Evolutionary conservation across 1,140 invertebrate genomes (phyloP), one percentile per base, ranked within the genome.

Genomic region (Macrobrachium rosenbergii): DNA sequence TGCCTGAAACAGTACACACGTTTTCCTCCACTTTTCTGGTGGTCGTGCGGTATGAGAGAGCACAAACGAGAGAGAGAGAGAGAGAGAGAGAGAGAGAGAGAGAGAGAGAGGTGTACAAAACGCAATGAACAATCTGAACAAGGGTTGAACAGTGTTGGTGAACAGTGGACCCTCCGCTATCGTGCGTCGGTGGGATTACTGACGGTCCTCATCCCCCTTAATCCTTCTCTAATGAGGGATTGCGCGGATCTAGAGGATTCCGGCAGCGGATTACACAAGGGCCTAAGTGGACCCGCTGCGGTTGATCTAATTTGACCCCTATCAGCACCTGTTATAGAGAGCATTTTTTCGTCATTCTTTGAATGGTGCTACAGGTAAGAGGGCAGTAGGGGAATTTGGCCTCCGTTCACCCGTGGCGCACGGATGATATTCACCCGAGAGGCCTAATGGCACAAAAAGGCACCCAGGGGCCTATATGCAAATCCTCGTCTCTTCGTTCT

Each of bases 151-250:
- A 52, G 79, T 81, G 52, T 45, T 52, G 63, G 80, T 72, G 82
- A 84, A 84, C 78, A 87, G 69, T 64, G 85, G 67, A 80, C 85
- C 82, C 79, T 87, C 69, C 83, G 85, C 64, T 87, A 87, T 87
- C 85, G 85, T 87, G 85, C 85, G 85, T 75, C 78, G 85, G 64
- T 82, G 59, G 85, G 85, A 82, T 82, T 87, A 87, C 85, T 59
- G 79, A 59, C 76, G 85, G 85, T 87, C 85, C 84, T 87, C 85
- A 87, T 87, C 85, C 85, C 85, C 79, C 79, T 52, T 87, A 87
- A 87, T 87, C 85, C 85, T 81, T 87, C 84, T 87, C 85, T 87
- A 87, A 87, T 87, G 85, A 87, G 85, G 85, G 85, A 87, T 87
- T 87, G 78, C 58, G 77, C 78, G 85, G 85, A 87, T 87, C 85